These are phyloP conservation scores for Nasonia giraulti DNA, from an alignment of 1,140 invertebrate species.

Conservation along the genomic window DNA sequence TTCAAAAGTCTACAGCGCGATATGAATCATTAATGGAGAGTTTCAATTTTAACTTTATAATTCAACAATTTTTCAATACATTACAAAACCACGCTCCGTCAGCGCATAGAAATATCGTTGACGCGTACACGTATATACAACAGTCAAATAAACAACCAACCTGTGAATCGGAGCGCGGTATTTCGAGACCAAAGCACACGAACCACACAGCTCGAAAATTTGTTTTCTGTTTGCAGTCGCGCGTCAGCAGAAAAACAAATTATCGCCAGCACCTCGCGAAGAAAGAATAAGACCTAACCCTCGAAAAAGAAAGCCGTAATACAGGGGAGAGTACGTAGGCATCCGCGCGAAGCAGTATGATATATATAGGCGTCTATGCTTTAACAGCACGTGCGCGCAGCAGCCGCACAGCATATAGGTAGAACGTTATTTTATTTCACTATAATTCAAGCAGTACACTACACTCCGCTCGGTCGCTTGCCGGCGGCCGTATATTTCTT, in stretches of 20 bases:
- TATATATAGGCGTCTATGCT: not conserved
- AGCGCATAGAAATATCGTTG: no score
- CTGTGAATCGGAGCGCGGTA: no score
- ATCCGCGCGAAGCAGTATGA: not conserved
- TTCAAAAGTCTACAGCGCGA: not conserved
- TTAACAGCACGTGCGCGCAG: conserved; percentile 15
- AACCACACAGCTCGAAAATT: no score
- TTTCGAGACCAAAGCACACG: no score
- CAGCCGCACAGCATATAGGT: not conserved
- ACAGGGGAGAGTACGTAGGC: not conserved
- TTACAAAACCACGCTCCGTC: no score
- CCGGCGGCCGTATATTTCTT: conserved; percentile 40
- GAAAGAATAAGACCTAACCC: not conserved
- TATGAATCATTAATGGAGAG: not conserved
- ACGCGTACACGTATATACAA: no score
- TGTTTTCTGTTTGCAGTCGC: no score
- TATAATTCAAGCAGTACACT: conserved; percentile 38
- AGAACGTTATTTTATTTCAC: conserved; percentile 48
- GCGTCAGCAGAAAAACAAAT: no score
- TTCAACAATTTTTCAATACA: no score
- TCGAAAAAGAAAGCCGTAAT: not conserved
- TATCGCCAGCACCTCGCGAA: no score
- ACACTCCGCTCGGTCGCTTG: not conserved
- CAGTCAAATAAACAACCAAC: no score
- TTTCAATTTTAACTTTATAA: no score